A percentile compares a stretch with the other conserved stretches of the same genome.
phyloP scores from a whole-genome alignment of 30 jellyfish, hydroid and myxozoan species.

The Aurelia coerulea region DNA sequence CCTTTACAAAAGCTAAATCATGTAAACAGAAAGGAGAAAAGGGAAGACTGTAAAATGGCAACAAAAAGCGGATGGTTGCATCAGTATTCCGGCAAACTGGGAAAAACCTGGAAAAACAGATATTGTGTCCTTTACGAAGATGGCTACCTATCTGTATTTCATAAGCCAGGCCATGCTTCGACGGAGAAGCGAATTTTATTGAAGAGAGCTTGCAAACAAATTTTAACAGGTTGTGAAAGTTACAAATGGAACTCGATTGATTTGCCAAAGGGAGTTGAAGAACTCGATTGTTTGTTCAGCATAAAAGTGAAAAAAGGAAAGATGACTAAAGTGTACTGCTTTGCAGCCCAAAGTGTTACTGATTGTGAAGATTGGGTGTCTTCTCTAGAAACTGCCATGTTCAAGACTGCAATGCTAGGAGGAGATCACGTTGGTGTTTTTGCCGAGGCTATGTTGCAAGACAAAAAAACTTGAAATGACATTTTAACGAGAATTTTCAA shows the following conservation, averaged over 20 bases:
- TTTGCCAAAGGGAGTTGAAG: constrained; percentile 55
- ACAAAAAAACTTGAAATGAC: too few relatives aligned
- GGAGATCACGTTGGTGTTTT: neutral
- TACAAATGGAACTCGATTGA: constrained; percentile 48
- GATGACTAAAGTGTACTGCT: constrained; percentile 1
- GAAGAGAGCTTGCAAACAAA: constrained; percentile 14
- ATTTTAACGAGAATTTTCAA: too few relatives aligned
- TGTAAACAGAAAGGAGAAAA: neutral
- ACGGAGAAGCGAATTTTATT: constrained; percentile 7
- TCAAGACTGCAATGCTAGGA: constrained; percentile 17
- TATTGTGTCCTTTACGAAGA: constrained; percentile 45
- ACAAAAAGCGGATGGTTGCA: constrained; percentile 31
- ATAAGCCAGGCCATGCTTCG: neutral
- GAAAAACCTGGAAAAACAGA: constrained; percentile 27
- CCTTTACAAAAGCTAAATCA: neutral
- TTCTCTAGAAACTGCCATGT: constrained; percentile 15
- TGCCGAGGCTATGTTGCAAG: too few relatives aligned
- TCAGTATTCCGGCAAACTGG: constrained; percentile 2
- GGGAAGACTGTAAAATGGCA: constrained; percentile 2
- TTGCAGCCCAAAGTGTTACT: constrained; percentile 13
- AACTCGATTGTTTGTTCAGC: constrained; percentile 24
- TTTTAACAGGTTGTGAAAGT: constrained; percentile 35
- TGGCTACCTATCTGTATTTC: constrained; percentile 11
- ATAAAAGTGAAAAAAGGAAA: neutral
- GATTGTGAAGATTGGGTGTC: constrained; percentile 44